These are phyloP conservation scores for Poecilia wingei DNA, from an alignment of 2,797 vertebrate genomes.

Conservation along the genomic window DNA sequence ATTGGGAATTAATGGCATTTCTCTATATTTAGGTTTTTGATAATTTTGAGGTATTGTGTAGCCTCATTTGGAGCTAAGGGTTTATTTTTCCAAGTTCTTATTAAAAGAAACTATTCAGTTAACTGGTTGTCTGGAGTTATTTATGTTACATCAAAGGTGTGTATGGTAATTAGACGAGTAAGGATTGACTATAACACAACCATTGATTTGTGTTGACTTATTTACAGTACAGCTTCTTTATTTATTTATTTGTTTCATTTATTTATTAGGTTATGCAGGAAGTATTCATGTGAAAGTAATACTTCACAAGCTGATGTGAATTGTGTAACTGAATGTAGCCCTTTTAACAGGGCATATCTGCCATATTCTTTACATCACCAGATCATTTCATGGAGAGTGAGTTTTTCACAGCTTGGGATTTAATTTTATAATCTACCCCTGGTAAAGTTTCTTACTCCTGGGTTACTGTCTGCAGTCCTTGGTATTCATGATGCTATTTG, in stretches of 20 bases:
- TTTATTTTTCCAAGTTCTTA: too few species aligned
- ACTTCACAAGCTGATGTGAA: neutral
- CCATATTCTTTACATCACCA: neutral
- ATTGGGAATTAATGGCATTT: too few species aligned
- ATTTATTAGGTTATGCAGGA: conserved; percentile 31
- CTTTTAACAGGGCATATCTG: neutral
- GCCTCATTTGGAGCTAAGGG: too few species aligned
- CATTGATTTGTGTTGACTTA: neutral
- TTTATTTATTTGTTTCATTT: conserved; percentile 18
- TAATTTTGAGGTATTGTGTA: too few species aligned
- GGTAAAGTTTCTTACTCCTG: neutral
- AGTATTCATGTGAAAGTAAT: neutral
- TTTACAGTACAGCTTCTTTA: conserved; percentile 26
- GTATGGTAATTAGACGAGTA: too few species aligned
- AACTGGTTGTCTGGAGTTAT: too few species aligned
- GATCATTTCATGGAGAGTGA: neutral
- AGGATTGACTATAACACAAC: too few species aligned
- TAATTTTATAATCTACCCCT: neutral
- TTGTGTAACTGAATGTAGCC: neutral
- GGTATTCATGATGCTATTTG: neutral
- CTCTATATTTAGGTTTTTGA: too few species aligned
- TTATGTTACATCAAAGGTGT: too few species aligned
- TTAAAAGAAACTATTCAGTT: too few species aligned
- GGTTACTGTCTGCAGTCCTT: neutral
- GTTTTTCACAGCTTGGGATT: neutral